Base-by-base conservation (phyloP, 2,113 vertebrate species). In the Petromus typicus region DNA sequence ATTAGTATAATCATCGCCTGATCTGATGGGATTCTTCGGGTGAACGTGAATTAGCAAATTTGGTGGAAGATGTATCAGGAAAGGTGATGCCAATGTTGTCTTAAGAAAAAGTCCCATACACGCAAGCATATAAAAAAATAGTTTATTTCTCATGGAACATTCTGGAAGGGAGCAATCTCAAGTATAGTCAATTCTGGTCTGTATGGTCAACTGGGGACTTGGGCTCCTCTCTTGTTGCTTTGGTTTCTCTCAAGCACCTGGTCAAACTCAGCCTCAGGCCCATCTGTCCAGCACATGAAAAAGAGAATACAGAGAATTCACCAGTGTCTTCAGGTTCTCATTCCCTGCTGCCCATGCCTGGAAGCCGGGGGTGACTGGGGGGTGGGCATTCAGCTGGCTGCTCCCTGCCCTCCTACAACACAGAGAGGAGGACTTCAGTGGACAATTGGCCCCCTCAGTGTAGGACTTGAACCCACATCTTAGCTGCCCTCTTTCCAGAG, bases 71-170 rank as follows among this genome's bases (percentile, higher is more conserved):
- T 56, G 23, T 59, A 43, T n/a, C 57, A 80, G 59, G 56, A 86
- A 92, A 90, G 51, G 45, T 17, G 2, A 43, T 37, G 2, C 14
- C 23, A 91, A 87, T 64, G n/a, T 22, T 37, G 16, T 57, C 63
- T 0, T 51, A 86, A 93, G 22, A 89, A 78, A 93, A 93, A 95
- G 86, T 48, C 57, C 71, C 13, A 75, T 48, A 89, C 91, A 89
- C 78, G 86, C 34, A 17, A 27, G 54, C 54, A 40, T 23, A 12
- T 11, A 92, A n/a, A 78, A 90, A 93, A 89, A 69, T 34, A 54
- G 51, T 95, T 95, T 96, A 94, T 95, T 94, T 93, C 45, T 94
- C 54, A 7, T 10, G 0, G 5, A 45, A 69, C 18, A 23, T 27
- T 66, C 64, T 43, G 22, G 34, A 56, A 91, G 14, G 27, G 45